phyloP scores from a whole-genome alignment of 2,888 invertebrate species.

The Anoplius nigerrimus region DNA sequence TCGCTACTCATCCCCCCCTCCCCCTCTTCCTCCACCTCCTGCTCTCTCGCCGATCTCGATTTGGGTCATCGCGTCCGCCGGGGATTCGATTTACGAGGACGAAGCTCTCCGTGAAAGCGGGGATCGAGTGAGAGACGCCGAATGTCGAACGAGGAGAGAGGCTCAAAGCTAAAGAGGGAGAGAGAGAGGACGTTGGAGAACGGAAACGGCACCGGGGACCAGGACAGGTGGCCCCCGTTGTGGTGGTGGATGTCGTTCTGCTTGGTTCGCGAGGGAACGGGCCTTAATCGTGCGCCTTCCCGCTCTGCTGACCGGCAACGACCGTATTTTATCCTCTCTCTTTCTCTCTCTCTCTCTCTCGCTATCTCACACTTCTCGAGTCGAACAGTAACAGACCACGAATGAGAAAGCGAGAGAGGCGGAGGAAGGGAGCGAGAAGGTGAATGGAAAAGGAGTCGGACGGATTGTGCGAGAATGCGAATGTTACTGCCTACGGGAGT shows the following conservation, averaged over 20 bases:
- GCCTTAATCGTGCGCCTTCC: conserved; percentile 55
- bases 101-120: background rate
- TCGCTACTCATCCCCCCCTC: background rate
- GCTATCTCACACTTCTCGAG: too few species aligned
- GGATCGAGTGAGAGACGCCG: conserved; percentile 2
- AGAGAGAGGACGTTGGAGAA: background rate
- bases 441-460: conserved; percentile 3
- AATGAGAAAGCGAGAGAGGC: background rate
- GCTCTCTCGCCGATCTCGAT: conserved; percentile 6
- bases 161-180: background rate
- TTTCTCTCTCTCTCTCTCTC: too few species aligned
- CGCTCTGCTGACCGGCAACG: conserved; percentile 40
- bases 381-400: background rate
- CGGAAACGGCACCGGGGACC: conserved; percentile 52
- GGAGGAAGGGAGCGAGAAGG: background rate
- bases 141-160: background rate
- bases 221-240: conserved; percentile 49
- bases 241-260: conserved; percentile 35
- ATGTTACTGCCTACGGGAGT: too few species aligned
- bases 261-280: conserved; percentile 40
- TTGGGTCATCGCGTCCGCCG: conserved; percentile 26
- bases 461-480: too few species aligned
- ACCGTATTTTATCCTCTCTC: conserved; percentile 43
- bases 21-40: background rate
- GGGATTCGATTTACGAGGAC: conserved; percentile 41